Evolutionary conservation across 2,797 vertebrate species (phyloP).

Genomic region (Sparus aurata): DNA sequence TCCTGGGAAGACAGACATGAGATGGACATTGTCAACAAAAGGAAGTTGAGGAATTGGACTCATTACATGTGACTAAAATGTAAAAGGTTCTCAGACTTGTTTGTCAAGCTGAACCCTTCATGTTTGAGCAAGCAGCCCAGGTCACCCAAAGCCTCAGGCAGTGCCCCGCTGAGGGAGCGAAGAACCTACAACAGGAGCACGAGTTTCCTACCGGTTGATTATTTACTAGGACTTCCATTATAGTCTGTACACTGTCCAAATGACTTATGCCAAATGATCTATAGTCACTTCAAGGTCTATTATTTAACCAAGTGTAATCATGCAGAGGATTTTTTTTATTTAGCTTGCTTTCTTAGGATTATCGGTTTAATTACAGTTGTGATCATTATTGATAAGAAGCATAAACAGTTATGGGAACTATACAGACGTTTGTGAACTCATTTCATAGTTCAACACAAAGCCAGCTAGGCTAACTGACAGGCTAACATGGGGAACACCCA

Average conservation of each 20-base stretch:
- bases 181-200: slow-evolving; percentile 34
- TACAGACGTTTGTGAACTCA: neutral
- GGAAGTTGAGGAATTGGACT: no score
- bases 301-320: neutral
- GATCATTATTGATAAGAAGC: neutral
- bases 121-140: slow-evolving; percentile 63
- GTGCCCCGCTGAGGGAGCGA: slow-evolving; percentile 30
- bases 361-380: neutral
- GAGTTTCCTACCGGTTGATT: slow-evolving; percentile 50
- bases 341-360: no score
- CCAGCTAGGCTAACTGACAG: no score
- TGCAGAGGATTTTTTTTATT: neutral
- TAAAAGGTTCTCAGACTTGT: slow-evolving; percentile 46
- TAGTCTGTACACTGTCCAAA: slow-evolving; percentile 32
- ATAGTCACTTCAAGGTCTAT: neutral
- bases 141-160: slow-evolving; percentile 54
- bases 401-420: neutral
- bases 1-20: slow-evolving; percentile 45
- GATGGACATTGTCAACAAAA: neutral
- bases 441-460: neutral
- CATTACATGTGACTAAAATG: slow-evolving; percentile 58
- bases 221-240: slow-evolving; percentile 60
- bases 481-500: no score
- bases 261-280: slow-evolving; percentile 8
- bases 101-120: slow-evolving; percentile 52